Base-by-base conservation (phyloP, 2,797 vertebrate genomes). In the Hydrolagus colliei region DNA sequence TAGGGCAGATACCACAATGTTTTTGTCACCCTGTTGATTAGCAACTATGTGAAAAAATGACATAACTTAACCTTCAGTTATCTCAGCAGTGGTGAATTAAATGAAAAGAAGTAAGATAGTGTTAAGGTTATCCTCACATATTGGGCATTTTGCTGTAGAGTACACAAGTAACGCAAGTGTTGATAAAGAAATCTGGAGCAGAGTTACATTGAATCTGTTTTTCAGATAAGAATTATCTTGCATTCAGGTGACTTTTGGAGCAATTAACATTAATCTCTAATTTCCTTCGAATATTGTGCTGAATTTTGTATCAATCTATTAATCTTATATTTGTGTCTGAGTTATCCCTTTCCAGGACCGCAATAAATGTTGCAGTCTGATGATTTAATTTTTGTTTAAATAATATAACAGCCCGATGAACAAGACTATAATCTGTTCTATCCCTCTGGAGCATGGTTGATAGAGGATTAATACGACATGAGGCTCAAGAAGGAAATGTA, bases 401-500 rank as follows among this genome's bases (percentile, higher is more conserved):
- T 11, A 10, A 41, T 77, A 52, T 18, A 71, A 16, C 78, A 84
- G 32, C 9, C 9, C 8, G 18, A 18, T 84, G 27, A 52, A 71
- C 4, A 3, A 3, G 6, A 52, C 41, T 52, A 52, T 52, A 52
- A 52, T 52, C 41, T 52, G 41, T 6, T 52, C 16, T 9, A 13
- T 84, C 27, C 16, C 65, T 71, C 79, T 84, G 65, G 79, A 68
- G 71, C 16, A 71, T 84, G 65, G 71, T 16, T 18, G 63, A 82
- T 82, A 67, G 67, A 71, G 79, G 79, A 84, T 84, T 84, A 71
- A 84, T 84, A 84, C 5, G 79, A 71, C 35, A 65, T 63, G 67
- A 35, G 20, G 32, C 32, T 84, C 32, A 41, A 84, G 62, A 41
- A 71, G 65, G 65, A 67, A 18, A 20, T 67, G 27, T 82, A 68